Base-by-base conservation (phyloP, 1,140 invertebrate genomes). In the Drosophila pectinifera region DNA sequence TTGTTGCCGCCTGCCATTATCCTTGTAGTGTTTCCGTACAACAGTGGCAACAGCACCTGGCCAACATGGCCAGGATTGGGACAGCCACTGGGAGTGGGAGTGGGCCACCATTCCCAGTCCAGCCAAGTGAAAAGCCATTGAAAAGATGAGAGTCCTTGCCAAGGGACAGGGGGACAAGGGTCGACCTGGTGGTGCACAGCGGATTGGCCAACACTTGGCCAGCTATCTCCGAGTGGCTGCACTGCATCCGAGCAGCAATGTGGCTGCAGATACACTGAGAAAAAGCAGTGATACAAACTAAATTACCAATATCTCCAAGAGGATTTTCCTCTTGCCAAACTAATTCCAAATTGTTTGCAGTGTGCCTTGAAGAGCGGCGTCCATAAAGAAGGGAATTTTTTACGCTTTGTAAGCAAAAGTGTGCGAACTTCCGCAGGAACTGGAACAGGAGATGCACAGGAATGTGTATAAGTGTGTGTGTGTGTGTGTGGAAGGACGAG, bases 381-480 rank as follows among this genome's bases (percentile, higher is more conserved):
- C 20, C 31, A 31, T 26, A 36, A 36, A 54, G 46, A 46, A 56
- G 31, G 18, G 49, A 77, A 54, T 80, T 80, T 73, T 43, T 48
- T 80, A 31, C 42, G 63, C 73, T 73, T 78, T 82, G 65, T 58
- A 58, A 49, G 65, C 56, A 81, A 72, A 73, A 78, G 56, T 82
- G 79, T 73, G 63, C 76, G 74, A 80, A 76, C 80, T 83, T 83
- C 77, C 80, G 78, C 70, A 62, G 56, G 64, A 80, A 54, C 59
- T 58, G 49, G 34, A 28, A 56, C 58, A 46, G 59, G 49, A 70
- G 63, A 56, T 69, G 67, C 48, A 41, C 7, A 22, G 42, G 20
- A 64, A 31, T 64, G 38, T 61, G 38, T 22, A 36, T 26, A 26
- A 18, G 26, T n/a, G n/a, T n/a, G n/a, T n/a, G n/a, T n/a, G n/a